A percentile compares a stretch with the other conserved stretches of the same genome.
Conservation (phyloP, 2,888 invertebrate species). For the Herminia tarsipennalis region DNA sequence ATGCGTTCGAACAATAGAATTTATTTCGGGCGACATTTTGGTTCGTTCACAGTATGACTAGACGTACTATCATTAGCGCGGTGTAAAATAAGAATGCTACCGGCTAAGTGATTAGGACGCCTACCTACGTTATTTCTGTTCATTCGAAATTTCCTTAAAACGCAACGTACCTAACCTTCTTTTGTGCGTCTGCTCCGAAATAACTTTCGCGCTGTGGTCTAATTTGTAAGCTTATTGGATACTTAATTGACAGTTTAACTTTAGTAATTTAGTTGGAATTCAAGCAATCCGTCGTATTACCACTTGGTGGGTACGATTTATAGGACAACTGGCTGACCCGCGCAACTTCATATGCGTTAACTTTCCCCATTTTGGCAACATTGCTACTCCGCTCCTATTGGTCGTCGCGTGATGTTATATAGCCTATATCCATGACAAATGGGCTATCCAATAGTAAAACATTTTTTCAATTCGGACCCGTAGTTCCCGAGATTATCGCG, state of each 20-base stretch:
- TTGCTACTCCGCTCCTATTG: too few relatives aligned
- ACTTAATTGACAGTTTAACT: background rate
- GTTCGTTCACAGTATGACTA: slow-evolving; percentile 16
- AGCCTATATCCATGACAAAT: too few relatives aligned
- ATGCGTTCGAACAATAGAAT: slow-evolving; percentile 19
- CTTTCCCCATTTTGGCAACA: too few relatives aligned
- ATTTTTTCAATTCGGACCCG: too few relatives aligned
- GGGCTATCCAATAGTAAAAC: too few relatives aligned
- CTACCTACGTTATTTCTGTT: slow-evolving; percentile 50
- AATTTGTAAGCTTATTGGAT: slow-evolving; percentile 15
- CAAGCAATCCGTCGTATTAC: too few relatives aligned
- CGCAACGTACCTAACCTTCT: slow-evolving; percentile 51
- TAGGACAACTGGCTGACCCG: too few relatives aligned
- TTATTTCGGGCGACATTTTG: slow-evolving; percentile 26
- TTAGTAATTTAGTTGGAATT: background rate
- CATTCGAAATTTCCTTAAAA: slow-evolving; percentile 56
- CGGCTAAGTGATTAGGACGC: slow-evolving; percentile 46
- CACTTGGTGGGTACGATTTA: too few relatives aligned
- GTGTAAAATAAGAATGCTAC: slow-evolving; percentile 24
- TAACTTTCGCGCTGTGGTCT: slow-evolving; percentile 39
- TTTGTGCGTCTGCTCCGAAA: slow-evolving; percentile 56
- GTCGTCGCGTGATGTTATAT: too few relatives aligned
- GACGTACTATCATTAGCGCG: slow-evolving; percentile 23
- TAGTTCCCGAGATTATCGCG: too few relatives aligned
- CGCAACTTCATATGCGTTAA: too few relatives aligned